Evolutionary conservation across 2,113 vertebrate genomes (phyloP), one percentile per base, ranked within the genome.

Genomic region (Cyanoramphus novaezelandiae): DNA sequence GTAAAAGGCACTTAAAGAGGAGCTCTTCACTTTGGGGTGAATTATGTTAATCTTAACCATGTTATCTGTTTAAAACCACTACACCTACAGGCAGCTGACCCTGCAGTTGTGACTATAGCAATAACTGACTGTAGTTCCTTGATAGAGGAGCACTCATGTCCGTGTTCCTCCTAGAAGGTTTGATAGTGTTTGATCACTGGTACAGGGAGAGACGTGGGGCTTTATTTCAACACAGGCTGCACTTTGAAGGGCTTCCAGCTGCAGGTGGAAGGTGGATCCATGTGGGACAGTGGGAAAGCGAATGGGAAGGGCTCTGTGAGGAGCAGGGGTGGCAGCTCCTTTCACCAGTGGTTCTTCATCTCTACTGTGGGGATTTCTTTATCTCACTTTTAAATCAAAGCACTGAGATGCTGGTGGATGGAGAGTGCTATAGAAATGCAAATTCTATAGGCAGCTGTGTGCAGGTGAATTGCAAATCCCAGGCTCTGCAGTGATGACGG

Each of bases 21-120:
- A 94, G 63, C 69, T 75, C 71, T 92, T 92, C 95, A 95, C 82
- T 94, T 97, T 78, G 28, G 49, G 77, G 70, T n/a, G 97, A 91
- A 95, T 97, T 95, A 88, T 86, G 62, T 63, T 92, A 55, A 88
- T 82, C 88, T 92, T 59, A 52, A 43, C 91, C 25, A 4, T 3
- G 15, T 80, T 90, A 64, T 71, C 75, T 69, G 64, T 68, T 90
- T 84, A 67, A 92, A 80, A 70, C 65, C 44, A 43, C 74, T 15
- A 7, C 57, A 35, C 33, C 33, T 24, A n/a, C 35, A 43, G 67
- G 37, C 62, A 57, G 33, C 41, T 80, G 77, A n/a, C n/a, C 76
- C 27, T 33, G 11, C 62, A 74, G 78, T 10, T 55, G 62, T 43
- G 49, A 29, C 59, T 60, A 41, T 50, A 24, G 21, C 29, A 76